These are phyloP conservation scores for Dryobotodes eremita DNA, from an alignment of 2,888 invertebrate genomes.

Conservation along the genomic window DNA sequence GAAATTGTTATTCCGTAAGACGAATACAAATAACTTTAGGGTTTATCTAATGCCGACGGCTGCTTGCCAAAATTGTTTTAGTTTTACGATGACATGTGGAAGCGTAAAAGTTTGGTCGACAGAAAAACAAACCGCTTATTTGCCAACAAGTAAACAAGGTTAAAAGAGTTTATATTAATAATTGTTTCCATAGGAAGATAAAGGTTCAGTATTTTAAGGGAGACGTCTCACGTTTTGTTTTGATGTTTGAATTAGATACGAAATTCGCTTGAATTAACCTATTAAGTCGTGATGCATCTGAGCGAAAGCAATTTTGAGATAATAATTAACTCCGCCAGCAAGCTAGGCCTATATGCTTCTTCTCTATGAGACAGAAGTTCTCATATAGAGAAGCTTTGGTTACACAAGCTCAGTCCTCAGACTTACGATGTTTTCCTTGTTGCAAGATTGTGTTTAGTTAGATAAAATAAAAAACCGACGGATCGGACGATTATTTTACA, in stretches of 20 bases:
- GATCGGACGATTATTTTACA: not conserved
- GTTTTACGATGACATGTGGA: constrained; percentile 24
- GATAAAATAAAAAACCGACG: not conserved
- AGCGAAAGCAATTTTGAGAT: not conserved
- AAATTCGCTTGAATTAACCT: too few species aligned
- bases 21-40: constrained; percentile 24
- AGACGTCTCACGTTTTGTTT: not conserved
- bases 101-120: constrained; percentile 10
- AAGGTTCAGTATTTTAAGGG: not conserved
- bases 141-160: not conserved
- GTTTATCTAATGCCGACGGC: not conserved
- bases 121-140: constrained; percentile 12
- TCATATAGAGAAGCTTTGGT: not conserved
- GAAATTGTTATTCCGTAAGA: not conserved
- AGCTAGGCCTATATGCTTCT: not conserved
- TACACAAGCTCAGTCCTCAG: not conserved
- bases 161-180: not conserved
- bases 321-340: not conserved
- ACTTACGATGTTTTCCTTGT: not conserved
- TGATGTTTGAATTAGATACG: not conserved
- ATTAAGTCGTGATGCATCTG: not conserved
- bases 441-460: too few species aligned
- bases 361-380: too few species aligned
- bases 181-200: not conserved
- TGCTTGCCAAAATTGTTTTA: constrained; percentile 37